Evolutionary conservation across 2,888 invertebrate genomes (phyloP), one percentile per base, ranked within the genome.

Genomic region (Neoascia interrupta): DNA sequence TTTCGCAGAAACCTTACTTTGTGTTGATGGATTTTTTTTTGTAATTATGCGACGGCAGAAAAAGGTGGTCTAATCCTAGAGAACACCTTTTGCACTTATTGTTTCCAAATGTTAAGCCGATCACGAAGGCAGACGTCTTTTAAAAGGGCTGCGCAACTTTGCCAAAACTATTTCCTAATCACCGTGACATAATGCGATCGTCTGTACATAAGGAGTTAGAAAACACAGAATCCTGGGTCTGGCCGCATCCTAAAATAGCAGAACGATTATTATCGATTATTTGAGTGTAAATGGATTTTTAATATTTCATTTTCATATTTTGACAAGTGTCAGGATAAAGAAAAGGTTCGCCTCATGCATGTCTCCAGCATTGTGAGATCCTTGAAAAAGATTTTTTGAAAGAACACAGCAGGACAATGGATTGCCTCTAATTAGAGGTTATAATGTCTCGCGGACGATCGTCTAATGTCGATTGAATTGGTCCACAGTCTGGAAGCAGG

Each of bases 101-200:
- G 43, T 15, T 36, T 41, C 28, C n/a, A 6, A 16, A 16, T n/a
- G 53, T 36, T 54, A 68, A 74, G 47, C 74, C 49, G 69, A 75
- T 75, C 36, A 60, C 18, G 21, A 8, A 15, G 4, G 36, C 70
- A 61, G 60, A 61, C 31, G 41, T 16, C 6, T 5, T 2, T 1
- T 11, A 16, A 56, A 51, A 69, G 51, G 61, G 74, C 68, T 63
- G 56, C 45, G 31, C 56, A 53, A 28, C 60, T 64, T 54, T n/a
- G 70, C 76, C 61, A 76, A 70, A 49, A 13, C 28, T 31, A 10
- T 10, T 11, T 43, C 28, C 2, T 76, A 70, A 76, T 76, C 76
- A 28, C 76, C 76, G 64, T 61, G 63, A 64, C 64, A 76, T 70
- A 76, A 76, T 76, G 58, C 45, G 70, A 72, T 69, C 58, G 51